These are phyloP conservation scores for Ephialtes manifestator DNA, from an alignment of 2,888 invertebrate species.

Conservation along the genomic window DNA sequence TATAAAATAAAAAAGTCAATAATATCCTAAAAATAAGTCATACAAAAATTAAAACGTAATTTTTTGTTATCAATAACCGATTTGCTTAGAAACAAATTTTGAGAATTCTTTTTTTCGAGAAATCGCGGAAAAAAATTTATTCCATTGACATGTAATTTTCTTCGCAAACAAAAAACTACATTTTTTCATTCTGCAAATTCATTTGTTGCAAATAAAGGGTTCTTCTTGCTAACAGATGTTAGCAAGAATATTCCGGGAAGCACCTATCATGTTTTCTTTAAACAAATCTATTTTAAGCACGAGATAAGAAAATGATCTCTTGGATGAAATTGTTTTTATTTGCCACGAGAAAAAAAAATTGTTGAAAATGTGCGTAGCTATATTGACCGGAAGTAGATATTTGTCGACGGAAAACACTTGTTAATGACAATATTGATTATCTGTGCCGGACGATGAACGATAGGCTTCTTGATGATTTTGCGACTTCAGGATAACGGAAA, in stretches of 20 bases:
- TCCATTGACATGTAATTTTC: too few relatives aligned
- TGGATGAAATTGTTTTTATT: neutral
- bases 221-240: too few relatives aligned
- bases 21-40: too few relatives aligned
- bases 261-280: neutral
- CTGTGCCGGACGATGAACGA: neutral
- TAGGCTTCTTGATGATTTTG: neutral
- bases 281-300: neutral
- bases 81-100: too few relatives aligned
- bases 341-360: neutral
- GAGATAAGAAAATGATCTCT: neutral
- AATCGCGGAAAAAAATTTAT: too few relatives aligned
- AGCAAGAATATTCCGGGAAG: neutral
- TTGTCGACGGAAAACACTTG: neutral
- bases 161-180: too few relatives aligned
- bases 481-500: neutral
- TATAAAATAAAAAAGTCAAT: too few relatives aligned
- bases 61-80: too few relatives aligned
- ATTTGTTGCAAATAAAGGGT: too few relatives aligned
- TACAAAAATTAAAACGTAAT: too few relatives aligned
- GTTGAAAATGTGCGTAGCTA: neutral
- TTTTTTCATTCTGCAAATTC: too few relatives aligned
- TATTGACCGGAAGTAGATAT: constrained; percentile 10
- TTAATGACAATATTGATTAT: constrained; percentile 9
- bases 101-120: too few relatives aligned